phyloP scores from a whole-genome alignment of 2,888 invertebrate genomes.

The Stenotaenia linearis region DNA sequence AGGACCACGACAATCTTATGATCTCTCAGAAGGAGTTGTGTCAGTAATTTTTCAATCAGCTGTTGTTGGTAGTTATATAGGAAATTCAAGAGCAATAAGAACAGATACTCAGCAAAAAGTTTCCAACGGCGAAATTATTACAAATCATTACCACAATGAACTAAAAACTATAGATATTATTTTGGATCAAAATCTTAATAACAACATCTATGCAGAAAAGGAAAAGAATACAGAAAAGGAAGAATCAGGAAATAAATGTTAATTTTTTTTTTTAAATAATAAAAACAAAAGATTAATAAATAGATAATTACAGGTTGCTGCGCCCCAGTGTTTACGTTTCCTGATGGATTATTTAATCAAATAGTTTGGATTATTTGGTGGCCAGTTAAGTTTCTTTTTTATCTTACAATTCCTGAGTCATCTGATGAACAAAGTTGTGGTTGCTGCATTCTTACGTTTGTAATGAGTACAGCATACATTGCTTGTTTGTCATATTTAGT shows the following conservation, averaged over 20 bases:
- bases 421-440: background rate
- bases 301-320: background rate
- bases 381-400: background rate
- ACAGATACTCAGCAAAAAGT: too few species aligned
- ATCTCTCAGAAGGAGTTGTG: background rate
- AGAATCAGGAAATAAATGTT: background rate
- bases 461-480: constrained; percentile 24
- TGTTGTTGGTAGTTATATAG: background rate
- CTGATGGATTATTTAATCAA: background rate
- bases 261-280: background rate
- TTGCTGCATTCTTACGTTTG: background rate
- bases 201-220: background rate
- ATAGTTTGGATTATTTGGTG: constrained; percentile 26
- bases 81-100: background rate
- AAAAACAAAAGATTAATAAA: background rate
- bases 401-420: constrained; percentile 6
- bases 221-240: background rate
- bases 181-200: background rate
- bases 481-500: background rate
- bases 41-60: background rate
- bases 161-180: background rate
- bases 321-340: background rate
- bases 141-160: background rate
- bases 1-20: constrained; percentile 21
- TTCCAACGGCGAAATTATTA: background rate